Conservation (phyloP, 1,140 invertebrate species). For the Aporrectodea caliginosa region DNA sequence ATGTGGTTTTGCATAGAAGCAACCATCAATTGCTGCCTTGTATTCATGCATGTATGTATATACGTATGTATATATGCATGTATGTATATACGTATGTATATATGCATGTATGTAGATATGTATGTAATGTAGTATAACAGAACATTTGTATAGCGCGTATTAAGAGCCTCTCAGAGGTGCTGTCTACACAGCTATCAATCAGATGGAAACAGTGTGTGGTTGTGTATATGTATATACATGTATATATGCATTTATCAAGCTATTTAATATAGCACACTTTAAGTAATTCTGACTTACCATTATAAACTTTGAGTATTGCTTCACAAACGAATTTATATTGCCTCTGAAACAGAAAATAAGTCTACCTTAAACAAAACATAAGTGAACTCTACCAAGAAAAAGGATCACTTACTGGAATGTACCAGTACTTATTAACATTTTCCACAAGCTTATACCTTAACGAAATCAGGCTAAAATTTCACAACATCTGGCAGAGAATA, state of each 20-base stretch:
- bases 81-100: too few species aligned
- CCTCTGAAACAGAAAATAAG: constrained; percentile 41
- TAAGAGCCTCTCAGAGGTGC: neutral
- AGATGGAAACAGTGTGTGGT: neutral
- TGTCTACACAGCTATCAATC: neutral
- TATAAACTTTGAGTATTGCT: constrained; percentile 85
- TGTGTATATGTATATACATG: too few species aligned
- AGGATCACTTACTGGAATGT: neutral
- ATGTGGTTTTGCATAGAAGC: too few species aligned
- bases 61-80: too few species aligned
- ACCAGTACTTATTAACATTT: neutral
- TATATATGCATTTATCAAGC: too few species aligned
- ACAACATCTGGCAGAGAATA: neutral
- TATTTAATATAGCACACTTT: neutral
- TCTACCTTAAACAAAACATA: neutral
- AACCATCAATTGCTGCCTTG: too few species aligned
- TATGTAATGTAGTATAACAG: neutral
- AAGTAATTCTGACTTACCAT: constrained; percentile 50
- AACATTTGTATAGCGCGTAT: neutral
- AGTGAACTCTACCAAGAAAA: neutral
- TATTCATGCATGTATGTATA: too few species aligned
- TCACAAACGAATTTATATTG: constrained; percentile 98
- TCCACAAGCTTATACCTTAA: too few species aligned
- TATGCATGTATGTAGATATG: neutral
- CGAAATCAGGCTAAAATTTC: too few species aligned